Evolutionary conservation across 2,113 vertebrate genomes (phyloP).

Genomic region (Mastomys coucha): DNA sequence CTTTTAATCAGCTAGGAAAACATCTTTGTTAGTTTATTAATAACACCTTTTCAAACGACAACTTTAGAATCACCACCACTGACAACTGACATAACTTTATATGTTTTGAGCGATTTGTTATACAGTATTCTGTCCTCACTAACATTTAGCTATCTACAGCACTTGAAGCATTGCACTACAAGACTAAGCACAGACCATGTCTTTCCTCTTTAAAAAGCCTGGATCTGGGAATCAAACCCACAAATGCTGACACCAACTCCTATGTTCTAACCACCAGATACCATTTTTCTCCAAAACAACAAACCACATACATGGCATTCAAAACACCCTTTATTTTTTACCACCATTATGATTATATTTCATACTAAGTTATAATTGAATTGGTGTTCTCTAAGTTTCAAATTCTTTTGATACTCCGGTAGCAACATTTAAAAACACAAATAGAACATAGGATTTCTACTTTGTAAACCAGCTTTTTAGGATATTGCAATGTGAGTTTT

Average conservation of each 20-base stretch:
- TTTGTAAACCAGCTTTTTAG: slow-evolving; percentile 41
- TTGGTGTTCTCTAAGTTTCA: slow-evolving; percentile 48
- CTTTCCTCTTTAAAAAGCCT: slow-evolving; percentile 21
- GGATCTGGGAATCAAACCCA: slow-evolving; percentile 78
- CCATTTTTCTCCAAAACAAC: slow-evolving; percentile 79
- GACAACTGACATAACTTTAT: slow-evolving; percentile 34
- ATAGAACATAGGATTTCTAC: slow-evolving; percentile 44
- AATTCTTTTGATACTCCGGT: slow-evolving; percentile 59
- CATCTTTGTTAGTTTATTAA: background rate
- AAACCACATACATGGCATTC: slow-evolving; percentile 75
- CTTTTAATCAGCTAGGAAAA: background rate
- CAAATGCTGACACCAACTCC: slow-evolving; percentile 81
- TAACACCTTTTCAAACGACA: slow-evolving; percentile 46
- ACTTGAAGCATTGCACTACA: slow-evolving; percentile 31
- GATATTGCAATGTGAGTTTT: background rate
- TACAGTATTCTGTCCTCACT: slow-evolving; percentile 31
- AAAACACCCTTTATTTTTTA: slow-evolving; percentile 72
- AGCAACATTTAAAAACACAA: slow-evolving; percentile 50
- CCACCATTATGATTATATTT: slow-evolving; percentile 67
- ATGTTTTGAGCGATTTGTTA: background rate
- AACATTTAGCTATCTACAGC: background rate
- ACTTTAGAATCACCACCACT: background rate
- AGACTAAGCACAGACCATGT: background rate
- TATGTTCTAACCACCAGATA: slow-evolving; percentile 79
- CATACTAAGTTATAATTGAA: slow-evolving; percentile 63